Conservation (phyloP, 1,140 invertebrate genomes). For the Drosophila orosa region DNA sequence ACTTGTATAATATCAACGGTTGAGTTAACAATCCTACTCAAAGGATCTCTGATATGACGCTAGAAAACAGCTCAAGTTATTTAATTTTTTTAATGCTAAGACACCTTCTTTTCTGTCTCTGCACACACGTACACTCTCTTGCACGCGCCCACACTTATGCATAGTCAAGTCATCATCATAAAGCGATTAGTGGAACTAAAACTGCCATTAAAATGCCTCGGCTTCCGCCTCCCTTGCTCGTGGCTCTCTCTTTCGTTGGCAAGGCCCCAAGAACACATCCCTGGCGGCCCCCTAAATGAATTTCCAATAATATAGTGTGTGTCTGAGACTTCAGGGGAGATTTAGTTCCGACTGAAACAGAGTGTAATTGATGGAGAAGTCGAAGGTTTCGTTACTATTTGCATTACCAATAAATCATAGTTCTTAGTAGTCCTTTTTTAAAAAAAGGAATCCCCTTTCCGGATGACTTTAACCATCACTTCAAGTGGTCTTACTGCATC, state of each 20-base stretch:
- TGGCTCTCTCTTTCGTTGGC: background rate
- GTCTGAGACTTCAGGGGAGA: background rate
- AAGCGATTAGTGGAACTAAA: constrained; percentile 76
- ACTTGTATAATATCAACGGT: background rate
- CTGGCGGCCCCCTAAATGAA: constrained; percentile 39
- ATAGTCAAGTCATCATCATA: constrained; percentile 71
- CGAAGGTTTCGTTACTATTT: background rate
- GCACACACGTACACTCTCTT: constrained; percentile 14
- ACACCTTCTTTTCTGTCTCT: background rate
- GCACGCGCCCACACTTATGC: constrained; percentile 27
- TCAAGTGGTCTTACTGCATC: background rate
- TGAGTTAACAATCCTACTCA: too few species aligned
- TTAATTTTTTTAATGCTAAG: background rate
- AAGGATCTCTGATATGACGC: background rate
- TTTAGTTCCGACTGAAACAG: background rate
- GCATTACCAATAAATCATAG: background rate
- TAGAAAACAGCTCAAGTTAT: background rate
- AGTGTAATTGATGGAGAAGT: constrained; percentile 5
- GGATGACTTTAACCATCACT: background rate
- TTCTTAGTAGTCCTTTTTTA: background rate
- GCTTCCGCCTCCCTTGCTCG: constrained; percentile 8
- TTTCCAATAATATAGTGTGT: constrained; percentile 46
- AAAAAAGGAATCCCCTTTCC: background rate
- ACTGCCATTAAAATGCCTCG: constrained; percentile 74
- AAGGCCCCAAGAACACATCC: constrained; percentile 41